Evolutionary conservation across 2,113 vertebrate species (phyloP), one percentile per base, ranked within the genome.

Genomic region (Pseudolaguvia tuberculata): DNA sequence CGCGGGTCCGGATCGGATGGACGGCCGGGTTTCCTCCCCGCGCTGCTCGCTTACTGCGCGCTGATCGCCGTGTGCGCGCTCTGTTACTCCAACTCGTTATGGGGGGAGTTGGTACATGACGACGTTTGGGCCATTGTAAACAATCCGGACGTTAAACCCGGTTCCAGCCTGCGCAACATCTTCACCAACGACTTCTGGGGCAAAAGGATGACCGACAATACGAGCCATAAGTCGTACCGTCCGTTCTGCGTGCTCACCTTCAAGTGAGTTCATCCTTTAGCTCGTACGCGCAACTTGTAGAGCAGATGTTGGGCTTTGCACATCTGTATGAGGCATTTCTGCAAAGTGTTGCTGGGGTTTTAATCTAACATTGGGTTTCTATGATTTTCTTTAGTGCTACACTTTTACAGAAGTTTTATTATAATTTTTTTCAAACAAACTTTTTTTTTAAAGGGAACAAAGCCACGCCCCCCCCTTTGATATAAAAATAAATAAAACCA

Each of bases 171-270:
- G 66, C 74, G 81, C 27, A 90, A 86, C 88, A 84, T 93, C 86
- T 97, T 98, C 85, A 82, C 82, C 78, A 89, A 97, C 87, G 96
- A 98, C 92, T 98, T 98, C 89, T 98, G 96, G 96, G 96, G 96
- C 80, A 96, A 97, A 84, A 87, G 91, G 83, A 95, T 98, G 94
- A 88, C 89, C 68, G 95, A 97, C 86, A 95, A 93, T 87, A 94
- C 92, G 63, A 98, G 96, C 90, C 96, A 98, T 92, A 98, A 98
- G 90, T 98, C 96, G 72, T 98, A 98, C 91, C 89, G 96, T 76
- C 96, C 96, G 20, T 91, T 98, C 71, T 96, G 94, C 90, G 83
- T 96, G 80, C 94, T 98, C 87, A 94, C 93, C 87, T 98, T 98
- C 90, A 95, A 92, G 96, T 97, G 88, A 91, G 94, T 89, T 75